Base-by-base conservation (phyloP, 2,888 invertebrate genomes). In the Catocala sponsa region DNA sequence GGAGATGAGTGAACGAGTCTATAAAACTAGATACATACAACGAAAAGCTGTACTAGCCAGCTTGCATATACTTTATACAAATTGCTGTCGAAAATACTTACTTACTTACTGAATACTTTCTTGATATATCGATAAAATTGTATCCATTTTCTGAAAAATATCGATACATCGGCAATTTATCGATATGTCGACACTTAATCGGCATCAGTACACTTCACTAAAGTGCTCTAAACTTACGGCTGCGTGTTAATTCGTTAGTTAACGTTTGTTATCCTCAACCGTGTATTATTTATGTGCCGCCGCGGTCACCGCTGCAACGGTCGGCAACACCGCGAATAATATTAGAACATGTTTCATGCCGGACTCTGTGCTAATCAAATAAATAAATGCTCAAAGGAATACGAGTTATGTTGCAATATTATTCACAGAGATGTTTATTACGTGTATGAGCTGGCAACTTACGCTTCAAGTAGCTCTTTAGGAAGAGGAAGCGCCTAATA, bases 201-300 rank as follows among this genome's bases (percentile, higher is more conserved):
- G 25, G 4, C 25, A 25, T 25, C 25, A 25, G 25, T 25, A 25
- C 25, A 2, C 25, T 25, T 25, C 25, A 25, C 25, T 25, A 25
- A 25, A 25, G 25, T 25, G 25, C 25, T 25, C 25, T 25, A 25
- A 25, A 25, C 4, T 38, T 38, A 38, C 7, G 35, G 35, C 35
- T 6, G 35, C 35, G 35, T 38, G 35, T 38, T 38, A 38, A 38
- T 38, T 7, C 59, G 57, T 57, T 58, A 59, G 62, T 68, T 56
- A 57, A 55, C 54, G 49, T 61, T 64, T 63, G 72, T 70, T 72
- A 72, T 63, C 49, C 50, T 58, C 52, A 50, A 63, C 32, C 32
- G 46, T 51, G 50, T 63, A 72, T 74, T 65, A 74, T 76, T 76
- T 70, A 76, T 59, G 63, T 63, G 55, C 48, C 32, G 55, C 49